Percentiles rank a stretch among this genome's conserved stretches.
These are phyloP conservation scores for Escarpia spicata DNA, from an alignment of 2,888 invertebrate genomes.

Conservation along the genomic window DNA sequence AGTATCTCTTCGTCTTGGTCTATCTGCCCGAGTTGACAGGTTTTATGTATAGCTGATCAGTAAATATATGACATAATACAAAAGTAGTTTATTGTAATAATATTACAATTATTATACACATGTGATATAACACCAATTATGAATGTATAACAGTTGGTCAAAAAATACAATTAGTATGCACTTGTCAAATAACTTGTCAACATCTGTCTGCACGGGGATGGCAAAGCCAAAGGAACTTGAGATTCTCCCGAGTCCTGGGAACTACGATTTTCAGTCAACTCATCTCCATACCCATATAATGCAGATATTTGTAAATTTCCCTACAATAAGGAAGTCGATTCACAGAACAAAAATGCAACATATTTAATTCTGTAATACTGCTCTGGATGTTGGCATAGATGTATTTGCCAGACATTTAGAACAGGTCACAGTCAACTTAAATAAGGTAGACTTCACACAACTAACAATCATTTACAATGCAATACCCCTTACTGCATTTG, in stretches of 20 bases:
- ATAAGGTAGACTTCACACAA: background rate
- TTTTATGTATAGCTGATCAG: too few species aligned
- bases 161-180: too few species aligned
- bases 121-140: background rate
- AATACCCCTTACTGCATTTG: background rate
- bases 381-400: background rate
- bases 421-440: too few species aligned
- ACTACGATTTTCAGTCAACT: background rate
- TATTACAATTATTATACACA: too few species aligned
- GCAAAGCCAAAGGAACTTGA: background rate
- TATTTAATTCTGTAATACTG: background rate
- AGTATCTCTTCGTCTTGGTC: too few species aligned
- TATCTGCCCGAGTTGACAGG: too few species aligned
- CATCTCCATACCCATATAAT: background rate
- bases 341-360: background rate
- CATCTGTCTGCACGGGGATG: too few species aligned
- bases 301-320: background rate
- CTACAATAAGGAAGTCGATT: background rate
- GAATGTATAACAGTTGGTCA: too few species aligned
- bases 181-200: too few species aligned
- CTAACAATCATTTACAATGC: background rate
- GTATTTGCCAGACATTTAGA: too few species aligned
- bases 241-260: background rate
- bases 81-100: too few species aligned
- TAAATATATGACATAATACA: too few species aligned